Base-by-base conservation (phyloP, 2,888 invertebrate species). In the Phyllotreta striolata region DNA sequence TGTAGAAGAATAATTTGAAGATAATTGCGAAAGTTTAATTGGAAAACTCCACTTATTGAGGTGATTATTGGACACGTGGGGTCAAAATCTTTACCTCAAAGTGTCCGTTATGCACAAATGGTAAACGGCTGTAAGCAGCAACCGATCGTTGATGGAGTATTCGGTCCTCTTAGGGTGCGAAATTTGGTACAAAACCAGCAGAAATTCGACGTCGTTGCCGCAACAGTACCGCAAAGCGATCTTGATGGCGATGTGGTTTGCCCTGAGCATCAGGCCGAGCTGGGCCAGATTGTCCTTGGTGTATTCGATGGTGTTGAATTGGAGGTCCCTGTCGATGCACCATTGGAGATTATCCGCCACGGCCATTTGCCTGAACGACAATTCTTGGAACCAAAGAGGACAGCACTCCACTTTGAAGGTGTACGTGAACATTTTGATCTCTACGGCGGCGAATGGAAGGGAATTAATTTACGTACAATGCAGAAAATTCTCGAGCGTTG, bases 371-470 rank as follows among this genome's bases (percentile, higher is more conserved):
- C 74, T 72, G 0, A 76, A 77, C 4, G 79, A 80, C 13, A 81
- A 66, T 73, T 81, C 81, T 71, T 80, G 79, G 60, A 71, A 81
- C 81, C 81, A 81, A 14, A 69, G 75, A 0, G 81, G 81, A 1
- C 80, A 80, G 10, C 24, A 24, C 4, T 73, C 73, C 43, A 71
- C 34, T 4, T 52, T 12, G 6, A 46, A 51, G 35, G 43, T 12
- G 44, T 52, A 44, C 62, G 14, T 7, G 14, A 52, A 43, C 52
- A 54, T 60, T 5, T 6, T 1, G 8, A 6, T 8, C 35, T 13
- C 59, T 59, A 13, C 49, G n/a, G 24, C 24, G 4, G 24, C 24
- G 4, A 24, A 24, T 24, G 24, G 4, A 24, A 24, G 24, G 1
- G 24, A 24, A 24, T 24, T 24, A 24, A 24, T 24, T 24, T 24